Conservation (phyloP, 2,888 invertebrate species). For the Catocala sponsa region DNA sequence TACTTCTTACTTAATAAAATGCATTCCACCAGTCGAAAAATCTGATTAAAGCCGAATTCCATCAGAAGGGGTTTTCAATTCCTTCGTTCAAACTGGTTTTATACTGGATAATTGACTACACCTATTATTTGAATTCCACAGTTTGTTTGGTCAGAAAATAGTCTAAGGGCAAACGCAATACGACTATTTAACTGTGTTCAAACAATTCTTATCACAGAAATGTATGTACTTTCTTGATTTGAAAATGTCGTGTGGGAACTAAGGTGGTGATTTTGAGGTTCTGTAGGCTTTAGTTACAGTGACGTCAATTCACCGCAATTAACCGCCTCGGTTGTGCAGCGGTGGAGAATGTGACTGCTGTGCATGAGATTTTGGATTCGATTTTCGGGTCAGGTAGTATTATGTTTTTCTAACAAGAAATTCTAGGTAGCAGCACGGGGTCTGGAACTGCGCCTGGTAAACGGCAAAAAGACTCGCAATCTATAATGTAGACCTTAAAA, state of each 20-base stretch:
- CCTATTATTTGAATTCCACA: conserved; percentile 26
- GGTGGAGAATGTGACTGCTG: too few relatives aligned
- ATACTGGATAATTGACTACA: conserved; percentile 22
- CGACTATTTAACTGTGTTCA: conserved; percentile 59
- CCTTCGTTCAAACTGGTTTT: conserved; percentile 17
- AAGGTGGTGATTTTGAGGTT: conserved; percentile 7
- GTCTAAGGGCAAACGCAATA: conserved; percentile 53
- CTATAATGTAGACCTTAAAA: too few relatives aligned
- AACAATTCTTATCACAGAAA: conserved; percentile 51
- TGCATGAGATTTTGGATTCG: too few relatives aligned
- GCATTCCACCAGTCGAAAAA: not conserved
- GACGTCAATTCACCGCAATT: too few relatives aligned
- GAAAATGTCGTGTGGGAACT: conserved; percentile 23
- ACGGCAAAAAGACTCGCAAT: too few relatives aligned
- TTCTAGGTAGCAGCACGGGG: too few relatives aligned
- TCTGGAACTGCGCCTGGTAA: too few relatives aligned
- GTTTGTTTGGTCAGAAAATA: conserved; percentile 46
- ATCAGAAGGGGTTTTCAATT: not conserved
- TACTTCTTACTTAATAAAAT: not conserved
- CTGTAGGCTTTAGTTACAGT: conserved; percentile 8
- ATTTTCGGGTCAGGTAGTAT: too few relatives aligned
- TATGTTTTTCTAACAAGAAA: too few relatives aligned
- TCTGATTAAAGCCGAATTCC: not conserved
- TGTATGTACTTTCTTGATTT: conserved; percentile 45
- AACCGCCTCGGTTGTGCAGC: too few relatives aligned